Conservation (phyloP, 2,113 vertebrate species). For the Caloenas nicobarica region DNA sequence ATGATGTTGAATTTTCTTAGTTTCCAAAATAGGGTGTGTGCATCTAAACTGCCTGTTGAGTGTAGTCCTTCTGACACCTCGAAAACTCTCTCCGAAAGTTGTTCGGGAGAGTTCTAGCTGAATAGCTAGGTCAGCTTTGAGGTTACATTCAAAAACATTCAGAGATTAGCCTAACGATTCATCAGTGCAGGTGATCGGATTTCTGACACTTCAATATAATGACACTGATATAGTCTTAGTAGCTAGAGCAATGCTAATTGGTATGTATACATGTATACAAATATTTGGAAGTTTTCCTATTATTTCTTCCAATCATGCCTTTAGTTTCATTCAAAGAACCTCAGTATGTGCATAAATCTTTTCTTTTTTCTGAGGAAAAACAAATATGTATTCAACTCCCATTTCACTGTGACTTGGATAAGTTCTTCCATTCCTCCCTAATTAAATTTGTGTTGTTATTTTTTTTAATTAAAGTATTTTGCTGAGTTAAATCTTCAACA, state of each 20-base stretch:
- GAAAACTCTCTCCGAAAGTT: background rate
- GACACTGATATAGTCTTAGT: background rate
- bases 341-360: background rate
- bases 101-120: fast-evolving
- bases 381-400: background rate
- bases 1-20: background rate
- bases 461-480: background rate
- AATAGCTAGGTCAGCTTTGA: background rate
- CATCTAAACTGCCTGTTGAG: background rate
- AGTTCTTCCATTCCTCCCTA: background rate
- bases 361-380: background rate
- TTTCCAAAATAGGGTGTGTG: background rate
- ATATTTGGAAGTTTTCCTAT: background rate
- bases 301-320: background rate
- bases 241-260: background rate
- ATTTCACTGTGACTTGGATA: background rate
- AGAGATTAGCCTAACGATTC: background rate
- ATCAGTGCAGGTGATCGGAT: background rate
- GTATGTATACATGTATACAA: background rate
- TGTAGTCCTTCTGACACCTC: background rate
- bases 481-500: background rate
- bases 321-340: background rate
- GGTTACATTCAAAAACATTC: background rate
- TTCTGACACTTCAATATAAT: background rate
- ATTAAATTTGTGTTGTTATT: background rate